Conservation (phyloP, 2,113 vertebrate species). For the Zapus hudsonius region DNA sequence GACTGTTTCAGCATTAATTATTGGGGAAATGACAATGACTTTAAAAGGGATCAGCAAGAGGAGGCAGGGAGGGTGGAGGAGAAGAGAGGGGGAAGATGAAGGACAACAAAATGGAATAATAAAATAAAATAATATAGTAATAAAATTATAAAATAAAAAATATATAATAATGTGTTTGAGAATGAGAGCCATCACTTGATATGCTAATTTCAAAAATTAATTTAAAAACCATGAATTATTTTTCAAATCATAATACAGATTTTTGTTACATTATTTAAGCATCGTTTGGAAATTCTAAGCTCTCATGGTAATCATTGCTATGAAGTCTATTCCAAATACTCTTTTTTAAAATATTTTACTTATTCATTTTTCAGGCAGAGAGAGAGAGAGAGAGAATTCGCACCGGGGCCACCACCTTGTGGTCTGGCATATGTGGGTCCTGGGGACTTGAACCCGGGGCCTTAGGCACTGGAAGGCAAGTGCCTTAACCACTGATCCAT, state of each 20-base stretch:
- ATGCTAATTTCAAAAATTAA: neutral
- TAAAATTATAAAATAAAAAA: no score
- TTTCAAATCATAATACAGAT: neutral
- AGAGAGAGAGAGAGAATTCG: no score
- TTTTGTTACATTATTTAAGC: constrained; percentile 3
- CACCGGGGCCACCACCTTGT: no score
- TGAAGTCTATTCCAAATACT: neutral
- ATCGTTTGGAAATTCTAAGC: constrained; percentile 24
- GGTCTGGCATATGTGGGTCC: no score
- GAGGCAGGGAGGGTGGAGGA: neutral
- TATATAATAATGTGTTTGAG: no score
- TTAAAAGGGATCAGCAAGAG: neutral
- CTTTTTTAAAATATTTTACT: no score
- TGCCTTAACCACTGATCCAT: no score
- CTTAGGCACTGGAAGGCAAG: no score
- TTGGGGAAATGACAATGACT: neutral
- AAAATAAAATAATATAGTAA: no score
- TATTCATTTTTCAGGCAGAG: no score
- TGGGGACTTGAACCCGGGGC: no score
- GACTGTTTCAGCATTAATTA: neutral
- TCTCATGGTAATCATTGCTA: neutral
- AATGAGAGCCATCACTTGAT: neutral
- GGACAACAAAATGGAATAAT: no score
- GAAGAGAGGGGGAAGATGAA: neutral
- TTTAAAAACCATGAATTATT: neutral